These are phyloP conservation scores for Cataglyphis cursor DNA, from an alignment of 2,888 invertebrate species.

Conservation along the genomic window DNA sequence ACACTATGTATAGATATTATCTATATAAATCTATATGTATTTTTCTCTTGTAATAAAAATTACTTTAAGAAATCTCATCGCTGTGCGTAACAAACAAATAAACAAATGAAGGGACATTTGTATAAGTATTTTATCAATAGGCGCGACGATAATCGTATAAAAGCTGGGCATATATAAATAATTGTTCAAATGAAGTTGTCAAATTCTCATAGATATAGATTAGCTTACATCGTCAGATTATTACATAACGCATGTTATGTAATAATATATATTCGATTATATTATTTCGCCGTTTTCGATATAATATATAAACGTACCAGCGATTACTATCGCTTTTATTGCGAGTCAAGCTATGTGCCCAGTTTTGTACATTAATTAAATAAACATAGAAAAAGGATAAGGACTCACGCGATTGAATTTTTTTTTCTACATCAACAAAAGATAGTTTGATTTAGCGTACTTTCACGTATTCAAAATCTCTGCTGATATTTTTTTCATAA, in stretches of 20 bases:
- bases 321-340: slow-evolving; percentile 2
- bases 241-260: not conserved
- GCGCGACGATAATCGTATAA: not conserved
- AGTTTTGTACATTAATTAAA: slow-evolving; percentile 20
- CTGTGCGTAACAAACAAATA: slow-evolving; percentile 26
- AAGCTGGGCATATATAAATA: not conserved
- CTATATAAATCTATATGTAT: slow-evolving; percentile 39
- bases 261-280: not conserved
- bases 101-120: not conserved
- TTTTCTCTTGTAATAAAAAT: slow-evolving; percentile 61
- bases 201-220: not conserved
- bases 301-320: not conserved
- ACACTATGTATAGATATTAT: slow-evolving; percentile 38
- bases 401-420: not conserved
- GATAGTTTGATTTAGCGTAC: not conserved
- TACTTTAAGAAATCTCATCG: slow-evolving; percentile 37
- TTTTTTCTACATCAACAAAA: not conserved
- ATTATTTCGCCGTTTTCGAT: not conserved
- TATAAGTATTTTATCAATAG: slow-evolving; percentile 9
- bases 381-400: not conserved
- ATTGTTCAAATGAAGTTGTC: not conserved
- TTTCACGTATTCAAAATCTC: not conserved
- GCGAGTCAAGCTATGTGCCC: slow-evolving; percentile 4
- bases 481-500: not conserved
- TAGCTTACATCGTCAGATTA: not conserved